Base-by-base conservation (phyloP, 2,113 vertebrate species). In the Alectura lathami region DNA sequence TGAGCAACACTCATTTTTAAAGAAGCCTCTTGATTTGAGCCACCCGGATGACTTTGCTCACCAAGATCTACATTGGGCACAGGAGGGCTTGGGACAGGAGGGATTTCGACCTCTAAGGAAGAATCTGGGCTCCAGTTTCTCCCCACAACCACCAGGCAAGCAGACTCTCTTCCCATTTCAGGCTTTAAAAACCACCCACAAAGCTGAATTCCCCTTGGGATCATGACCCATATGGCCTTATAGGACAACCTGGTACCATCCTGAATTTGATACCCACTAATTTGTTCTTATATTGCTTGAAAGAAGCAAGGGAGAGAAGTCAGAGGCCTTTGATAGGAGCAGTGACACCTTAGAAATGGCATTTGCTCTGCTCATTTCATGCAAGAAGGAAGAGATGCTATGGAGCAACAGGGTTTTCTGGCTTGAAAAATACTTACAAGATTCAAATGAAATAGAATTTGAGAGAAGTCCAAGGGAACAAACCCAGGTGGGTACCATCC, bases 281-380 rank as follows among this genome's bases (percentile, higher is more conserved):
- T 2, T 15, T 26, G 5, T 5, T 4, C 10, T 14, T 36, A 1
- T 0, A 9, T 11, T 42, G 45, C 42, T 66, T 53, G 36, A 30
- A 32, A 43, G n/a, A 64, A 48, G 15, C 29, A 64, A 69, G 43
- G 23, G 9, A 13, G 16, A 50, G 45, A 76, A 48, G 20, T 8
- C 57, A 38, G 6, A 11, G 22, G 20, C 20, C 56, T 8, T 29
- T 29, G 26, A 22, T 5, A 29, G 20, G 36, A 47, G 27, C 12
- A 38, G n/a, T 36, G 26, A 50, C 34, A 12, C 27, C 15, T 11
- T 30, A 38, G 43, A 60, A 85, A 15, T 3, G 2, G 4, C 60
- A 36, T 15, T 11, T 87, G 51, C 23, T 54, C 45, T 26, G 14
- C 17, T 30, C 10, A 7, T 54, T 81, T 56, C 38, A 14, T 3